phyloP scores from a whole-genome alignment of 2,888 invertebrate species.

The Monochamus alternatus region DNA sequence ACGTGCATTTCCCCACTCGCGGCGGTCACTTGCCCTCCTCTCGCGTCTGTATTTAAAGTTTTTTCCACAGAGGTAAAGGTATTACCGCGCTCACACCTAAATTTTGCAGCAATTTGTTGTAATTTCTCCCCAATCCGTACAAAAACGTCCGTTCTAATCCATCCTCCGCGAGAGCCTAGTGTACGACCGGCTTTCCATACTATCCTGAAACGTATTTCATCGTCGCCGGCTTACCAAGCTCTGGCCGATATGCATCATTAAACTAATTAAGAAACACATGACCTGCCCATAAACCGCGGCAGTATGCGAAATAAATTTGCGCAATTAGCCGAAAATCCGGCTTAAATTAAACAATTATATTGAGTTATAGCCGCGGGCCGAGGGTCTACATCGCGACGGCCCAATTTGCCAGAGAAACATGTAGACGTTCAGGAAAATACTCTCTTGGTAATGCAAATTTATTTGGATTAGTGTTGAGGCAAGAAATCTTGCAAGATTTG shows the following conservation, averaged over 20 bases:
- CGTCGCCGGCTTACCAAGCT: not conserved
- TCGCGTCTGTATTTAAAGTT: too few species aligned
- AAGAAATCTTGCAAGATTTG: too few species aligned
- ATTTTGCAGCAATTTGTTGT: too few species aligned
- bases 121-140: too few species aligned
- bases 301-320: constrained; percentile 41
- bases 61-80: too few species aligned
- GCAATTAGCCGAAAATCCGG: constrained; percentile 41
- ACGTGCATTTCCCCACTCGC: too few species aligned
- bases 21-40: too few species aligned
- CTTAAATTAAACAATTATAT: constrained; percentile 51
- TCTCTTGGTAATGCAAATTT: not conserved
- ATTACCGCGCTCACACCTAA: too few species aligned
- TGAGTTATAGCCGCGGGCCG: constrained; percentile 41
- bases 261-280: constrained; percentile 36
- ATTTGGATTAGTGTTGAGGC: too few species aligned
- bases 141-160: too few species aligned
- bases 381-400: constrained; percentile 16
- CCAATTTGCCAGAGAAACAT: not conserved
- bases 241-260: constrained; percentile 31
- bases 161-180: too few species aligned
- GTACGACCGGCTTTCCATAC: not conserved
- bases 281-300: constrained; percentile 28
- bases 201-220: not conserved
- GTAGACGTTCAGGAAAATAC: not conserved